Conservation (phyloP, 2,113 vertebrate species). For the Tragelaphus imberbis region DNA sequence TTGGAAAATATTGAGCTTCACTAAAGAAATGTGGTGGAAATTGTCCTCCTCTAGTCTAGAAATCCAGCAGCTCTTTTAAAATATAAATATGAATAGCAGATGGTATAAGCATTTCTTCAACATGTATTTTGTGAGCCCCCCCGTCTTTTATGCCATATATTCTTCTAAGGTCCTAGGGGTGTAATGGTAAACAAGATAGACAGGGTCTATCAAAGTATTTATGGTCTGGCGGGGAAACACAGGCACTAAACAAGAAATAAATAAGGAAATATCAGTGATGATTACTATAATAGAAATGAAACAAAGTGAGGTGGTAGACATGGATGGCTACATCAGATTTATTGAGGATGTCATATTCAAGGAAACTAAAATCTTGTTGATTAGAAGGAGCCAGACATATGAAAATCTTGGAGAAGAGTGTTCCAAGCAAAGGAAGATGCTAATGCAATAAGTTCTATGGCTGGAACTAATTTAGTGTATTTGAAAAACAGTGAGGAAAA, state of each 20-base stretch:
- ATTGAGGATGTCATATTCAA: background rate
- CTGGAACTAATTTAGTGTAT: background rate
- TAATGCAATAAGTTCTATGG: background rate
- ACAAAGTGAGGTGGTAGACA: background rate
- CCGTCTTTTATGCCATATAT: background rate
- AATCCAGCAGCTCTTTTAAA: background rate
- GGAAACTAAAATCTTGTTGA: background rate
- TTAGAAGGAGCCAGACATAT: background rate
- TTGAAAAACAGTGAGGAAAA: background rate
- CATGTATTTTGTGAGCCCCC: background rate
- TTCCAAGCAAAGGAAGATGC: background rate
- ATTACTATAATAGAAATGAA: background rate
- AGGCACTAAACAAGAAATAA: background rate
- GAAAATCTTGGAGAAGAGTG: background rate
- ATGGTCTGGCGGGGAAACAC: background rate
- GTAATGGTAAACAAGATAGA: background rate
- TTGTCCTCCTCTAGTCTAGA: background rate
- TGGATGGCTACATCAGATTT: background rate
- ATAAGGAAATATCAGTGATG: background rate
- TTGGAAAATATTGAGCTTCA: constrained; percentile 7
- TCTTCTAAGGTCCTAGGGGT: background rate
- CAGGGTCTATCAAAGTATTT: background rate
- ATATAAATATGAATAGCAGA: background rate
- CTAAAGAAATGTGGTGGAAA: constrained; percentile 5
- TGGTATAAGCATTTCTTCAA: background rate